phyloP scores from a whole-genome alignment of 2,113 vertebrate genomes.

The Psephotus haematonotus region DNA sequence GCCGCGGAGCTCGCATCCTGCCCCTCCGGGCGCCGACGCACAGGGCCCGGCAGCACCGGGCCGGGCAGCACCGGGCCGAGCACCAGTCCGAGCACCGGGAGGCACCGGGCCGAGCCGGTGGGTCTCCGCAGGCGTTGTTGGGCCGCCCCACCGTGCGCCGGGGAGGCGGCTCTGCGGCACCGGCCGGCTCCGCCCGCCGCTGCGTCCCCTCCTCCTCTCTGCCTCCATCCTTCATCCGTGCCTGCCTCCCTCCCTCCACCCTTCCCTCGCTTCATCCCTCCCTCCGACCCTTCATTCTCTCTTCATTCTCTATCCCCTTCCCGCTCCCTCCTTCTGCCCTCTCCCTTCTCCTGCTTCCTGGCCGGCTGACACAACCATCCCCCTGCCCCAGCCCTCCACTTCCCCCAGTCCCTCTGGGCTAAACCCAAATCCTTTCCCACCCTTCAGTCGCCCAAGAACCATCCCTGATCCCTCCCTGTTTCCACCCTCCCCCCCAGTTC shows the following conservation, averaged over 20 bases:
- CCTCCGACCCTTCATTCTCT: background rate
- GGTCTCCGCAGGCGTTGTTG: background rate
- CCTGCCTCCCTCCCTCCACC: background rate
- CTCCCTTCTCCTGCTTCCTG: background rate
- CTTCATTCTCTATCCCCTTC: background rate
- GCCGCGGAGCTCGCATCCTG: slow-evolving; percentile 10
- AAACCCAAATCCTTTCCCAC: background rate
- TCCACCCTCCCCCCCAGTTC: background rate
- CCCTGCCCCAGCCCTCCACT: rapidly evolving
- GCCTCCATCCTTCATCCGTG: background rate
- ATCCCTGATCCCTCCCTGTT: background rate
- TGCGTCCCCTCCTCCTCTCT: background rate
- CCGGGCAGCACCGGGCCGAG: background rate
- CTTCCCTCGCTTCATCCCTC: background rate
- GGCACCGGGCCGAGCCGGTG: background rate
- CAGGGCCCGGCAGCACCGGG: background rate
- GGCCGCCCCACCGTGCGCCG: background rate
- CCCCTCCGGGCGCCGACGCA: background rate
- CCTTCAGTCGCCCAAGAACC: background rate
- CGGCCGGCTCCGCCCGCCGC: background rate
- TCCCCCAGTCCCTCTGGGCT: background rate
- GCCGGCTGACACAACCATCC: background rate
- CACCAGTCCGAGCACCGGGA: background rate
- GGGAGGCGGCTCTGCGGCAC: background rate
- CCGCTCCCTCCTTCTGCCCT: background rate